These are phyloP conservation scores for Peromyscus maniculatus DNA, from an alignment of 2,113 vertebrate genomes.

Conservation along the genomic window DNA sequence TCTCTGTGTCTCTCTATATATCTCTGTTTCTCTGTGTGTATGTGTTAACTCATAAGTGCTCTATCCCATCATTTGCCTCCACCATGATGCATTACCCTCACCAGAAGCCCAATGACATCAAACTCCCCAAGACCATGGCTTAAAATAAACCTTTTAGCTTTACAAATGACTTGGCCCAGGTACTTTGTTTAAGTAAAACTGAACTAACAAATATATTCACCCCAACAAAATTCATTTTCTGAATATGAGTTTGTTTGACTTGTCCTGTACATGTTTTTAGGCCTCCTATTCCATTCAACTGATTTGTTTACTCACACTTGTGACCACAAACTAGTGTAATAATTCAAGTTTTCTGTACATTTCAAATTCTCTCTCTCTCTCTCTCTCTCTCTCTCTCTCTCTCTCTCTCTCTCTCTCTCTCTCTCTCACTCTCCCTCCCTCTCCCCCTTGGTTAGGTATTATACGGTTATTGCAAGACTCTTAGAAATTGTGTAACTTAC, in stretches of 20 bases:
- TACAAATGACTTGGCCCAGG: neutral
- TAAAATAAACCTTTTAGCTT: neutral
- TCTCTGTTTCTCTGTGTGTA: neutral
- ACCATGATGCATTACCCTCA: rapidly evolving
- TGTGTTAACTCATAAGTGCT: neutral
- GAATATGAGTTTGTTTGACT: neutral
- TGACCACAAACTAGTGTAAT: slow-evolving; percentile 19
- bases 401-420: neutral
- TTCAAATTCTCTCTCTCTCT: neutral
- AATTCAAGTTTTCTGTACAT: slow-evolving; percentile 15
- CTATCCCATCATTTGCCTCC: neutral
- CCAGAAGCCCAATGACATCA: neutral
- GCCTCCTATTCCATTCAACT: neutral
- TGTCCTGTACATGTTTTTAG: neutral
- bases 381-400: neutral
- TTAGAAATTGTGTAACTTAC: neutral
- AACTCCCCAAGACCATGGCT: neutral
- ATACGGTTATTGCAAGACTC: neutral
- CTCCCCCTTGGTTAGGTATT: neutral
- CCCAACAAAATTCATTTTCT: neutral
- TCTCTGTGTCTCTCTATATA: too few species aligned
- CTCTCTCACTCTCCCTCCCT: neutral
- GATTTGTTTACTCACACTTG: neutral
- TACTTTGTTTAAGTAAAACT: neutral
- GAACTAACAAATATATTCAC: neutral